Base-by-base conservation (phyloP, 2,888 invertebrate genomes). In the Ypsolopha scabrella region DNA sequence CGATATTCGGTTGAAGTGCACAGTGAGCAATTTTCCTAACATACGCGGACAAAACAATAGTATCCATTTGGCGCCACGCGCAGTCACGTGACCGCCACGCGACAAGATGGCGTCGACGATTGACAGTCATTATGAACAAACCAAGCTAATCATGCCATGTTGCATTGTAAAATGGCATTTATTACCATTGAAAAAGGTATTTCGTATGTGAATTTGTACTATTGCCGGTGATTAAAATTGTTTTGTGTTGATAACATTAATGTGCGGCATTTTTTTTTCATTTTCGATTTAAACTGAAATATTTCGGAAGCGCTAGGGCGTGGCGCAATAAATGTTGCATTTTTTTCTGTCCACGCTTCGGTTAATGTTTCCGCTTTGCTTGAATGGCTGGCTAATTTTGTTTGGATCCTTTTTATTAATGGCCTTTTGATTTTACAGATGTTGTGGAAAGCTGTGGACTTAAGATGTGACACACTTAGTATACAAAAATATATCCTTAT, bases 231-330 rank as follows among this genome's bases (percentile, higher is more conserved):
- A 70, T 70, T 47, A 47, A 37, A 36, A 47, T 37, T 80, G 77
- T 79, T 68, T 68, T 72, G 72, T 71, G 70, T 69, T 72, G 67
- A 75, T 72, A 72, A 70, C 70, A 75, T 75, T 72, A 72, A 75
- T 74, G 75, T 64, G 69, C 47, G 48, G 54, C 48, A 35, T 41
- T 13, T 7, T 46, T 7, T 46, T 50, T 49, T 52, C 44, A 38
- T 47, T 50, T 50, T 41, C 50, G 24, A 9, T 49, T 48, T 10
- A 38, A 44, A 35, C 48, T 54, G 51, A 55, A 54, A 54, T 54
- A 55, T 55, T 51, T 56, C 60, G 60, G 60, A 65, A 65, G 58
- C 56, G 55, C 24, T 52, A 54, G 66, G 64, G 66, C 60, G 65
- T 58, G 60, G 59, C 13, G 38, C 6, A 24, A 24, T 24, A 24